Percentiles rank a stretch among this genome's conserved stretches.
Conservation (phyloP, 2,888 invertebrate genomes). For the Drosophila fulvimacula region DNA sequence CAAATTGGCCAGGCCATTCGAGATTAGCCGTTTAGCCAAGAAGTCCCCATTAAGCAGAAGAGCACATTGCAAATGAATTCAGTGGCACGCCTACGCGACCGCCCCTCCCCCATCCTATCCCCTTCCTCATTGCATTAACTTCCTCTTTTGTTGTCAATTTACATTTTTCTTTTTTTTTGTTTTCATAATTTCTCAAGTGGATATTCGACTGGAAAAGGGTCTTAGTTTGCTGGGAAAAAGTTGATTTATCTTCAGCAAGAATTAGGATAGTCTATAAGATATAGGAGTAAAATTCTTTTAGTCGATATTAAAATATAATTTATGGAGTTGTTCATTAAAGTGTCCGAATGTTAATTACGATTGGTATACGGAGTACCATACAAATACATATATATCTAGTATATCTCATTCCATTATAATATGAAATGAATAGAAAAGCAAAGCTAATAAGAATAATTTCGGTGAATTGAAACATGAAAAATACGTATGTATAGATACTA, state of each 20-base stretch:
- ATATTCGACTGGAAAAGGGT: neutral
- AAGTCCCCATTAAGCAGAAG: constrained; percentile 55
- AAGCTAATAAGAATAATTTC: too few relatives aligned
- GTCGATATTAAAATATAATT: neutral
- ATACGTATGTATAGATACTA: too few relatives aligned
- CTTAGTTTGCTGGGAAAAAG: neutral
- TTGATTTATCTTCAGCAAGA: neutral
- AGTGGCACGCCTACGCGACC: constrained; percentile 30
- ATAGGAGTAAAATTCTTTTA: neutral
- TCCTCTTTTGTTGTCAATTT: constrained; percentile 2
- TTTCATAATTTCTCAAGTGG: constrained; percentile 7
- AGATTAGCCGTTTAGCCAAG: constrained; percentile 69
- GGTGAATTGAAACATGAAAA: too few relatives aligned
- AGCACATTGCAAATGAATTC: constrained; percentile 65
- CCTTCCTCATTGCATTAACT: neutral
- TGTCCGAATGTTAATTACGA: too few relatives aligned
- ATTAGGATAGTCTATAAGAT: neutral
- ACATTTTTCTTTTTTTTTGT: neutral
- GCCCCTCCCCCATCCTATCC: neutral
- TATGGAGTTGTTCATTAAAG: too few relatives aligned
- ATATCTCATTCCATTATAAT: too few relatives aligned
- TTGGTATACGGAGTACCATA: neutral
- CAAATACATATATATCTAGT: too few relatives aligned
- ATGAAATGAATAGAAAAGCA: too few relatives aligned
- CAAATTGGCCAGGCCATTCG: constrained; percentile 62